Evolutionary conservation across 2,113 vertebrate genomes (phyloP), one percentile per base, ranked within the genome.

Genomic region (Corythornis cristatus): DNA sequence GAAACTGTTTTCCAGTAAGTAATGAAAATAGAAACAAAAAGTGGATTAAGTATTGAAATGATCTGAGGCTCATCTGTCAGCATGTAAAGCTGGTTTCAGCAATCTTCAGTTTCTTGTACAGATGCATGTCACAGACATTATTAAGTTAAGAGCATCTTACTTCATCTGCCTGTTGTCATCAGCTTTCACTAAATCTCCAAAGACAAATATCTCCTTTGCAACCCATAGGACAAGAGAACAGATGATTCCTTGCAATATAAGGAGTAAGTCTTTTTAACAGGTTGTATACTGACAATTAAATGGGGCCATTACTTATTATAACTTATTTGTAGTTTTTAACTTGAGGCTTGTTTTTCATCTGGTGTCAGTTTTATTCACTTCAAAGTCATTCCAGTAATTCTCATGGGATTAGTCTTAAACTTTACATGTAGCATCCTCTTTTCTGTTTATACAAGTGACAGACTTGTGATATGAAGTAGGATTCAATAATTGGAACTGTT

Each of bases 181-280:
- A 88, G 60, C 80, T 86, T 94, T 83, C 75, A 94, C 14, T 89
- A 88, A 80, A 80, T 91, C 33, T 75, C 51, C n/a, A 15, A 54
- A 73, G 60, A 45, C 0, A 0, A 9, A 37, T 66, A 16, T 83
- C 35, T 83, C 22, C 25, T 88, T 56, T 74, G 56, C 83, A 86
- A 81, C 76, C 79, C n/a, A 7, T 17, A 71, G 64, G 72, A 60
- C 0, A 0, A 68, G 90, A 82, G 19, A 71, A 48, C 31, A 22
- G 18, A 1, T 9, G 31, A 80, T 64, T 78, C n/a, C 37, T 74
- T 60, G 67, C 40, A 35, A 51, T 40, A 5, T 23, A 25, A 58
- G 64, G 67, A 56, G 18, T 80, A 81, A 77, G 86, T 90, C 25
- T 70, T 83, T 86, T 70, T 46, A 88, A 43, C 37, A 74, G 29